Evolutionary conservation across 2,888 invertebrate species (phyloP).

Genomic region (Patella depressa): DNA sequence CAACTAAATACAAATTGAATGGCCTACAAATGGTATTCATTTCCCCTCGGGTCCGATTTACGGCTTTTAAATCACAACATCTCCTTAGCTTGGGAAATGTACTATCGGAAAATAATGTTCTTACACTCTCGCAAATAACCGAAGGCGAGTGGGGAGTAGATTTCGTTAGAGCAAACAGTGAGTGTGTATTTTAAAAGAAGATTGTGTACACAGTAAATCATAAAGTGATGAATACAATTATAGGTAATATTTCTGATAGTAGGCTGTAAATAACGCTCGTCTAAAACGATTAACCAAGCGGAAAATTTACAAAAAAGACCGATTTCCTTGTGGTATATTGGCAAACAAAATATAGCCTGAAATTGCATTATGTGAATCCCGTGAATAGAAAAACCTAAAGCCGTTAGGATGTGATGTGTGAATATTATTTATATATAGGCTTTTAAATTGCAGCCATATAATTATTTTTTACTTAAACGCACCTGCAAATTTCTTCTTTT

Average conservation of each 20-base stretch:
- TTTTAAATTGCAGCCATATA: too few species aligned
- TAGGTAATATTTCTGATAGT: slow-evolving; percentile 10
- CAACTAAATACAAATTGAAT: slow-evolving; percentile 11
- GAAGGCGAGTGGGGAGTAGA: slow-evolving; percentile 10
- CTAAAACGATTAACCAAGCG: slow-evolving; percentile 10
- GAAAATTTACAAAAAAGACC: slow-evolving; percentile 1
- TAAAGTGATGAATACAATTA: slow-evolving; percentile 3
- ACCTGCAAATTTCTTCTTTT: too few species aligned
- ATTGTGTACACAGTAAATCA: slow-evolving; percentile 7
- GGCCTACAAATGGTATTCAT: slow-evolving; percentile 9
- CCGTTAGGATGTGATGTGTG: too few species aligned
- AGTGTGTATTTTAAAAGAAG: slow-evolving; percentile 9
- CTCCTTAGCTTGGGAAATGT: slow-evolving; percentile 12
- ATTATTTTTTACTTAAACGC: too few species aligned
- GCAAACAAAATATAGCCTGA: too few species aligned
- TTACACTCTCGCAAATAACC: slow-evolving; percentile 7
- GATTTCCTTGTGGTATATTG: too few species aligned
- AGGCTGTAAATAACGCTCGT: slow-evolving; percentile 4
- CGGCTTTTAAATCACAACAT: slow-evolving; percentile 9
- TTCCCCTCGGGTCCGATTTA: slow-evolving; percentile 9
- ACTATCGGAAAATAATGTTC: slow-evolving; percentile 9
- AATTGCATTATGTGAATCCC: too few species aligned
- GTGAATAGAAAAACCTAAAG: too few species aligned
- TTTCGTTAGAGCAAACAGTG: neutral
- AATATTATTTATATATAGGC: too few species aligned